These are phyloP conservation scores for Parnassius glacialis DNA, from an alignment of 2,888 invertebrate species.

Conservation along the genomic window DNA sequence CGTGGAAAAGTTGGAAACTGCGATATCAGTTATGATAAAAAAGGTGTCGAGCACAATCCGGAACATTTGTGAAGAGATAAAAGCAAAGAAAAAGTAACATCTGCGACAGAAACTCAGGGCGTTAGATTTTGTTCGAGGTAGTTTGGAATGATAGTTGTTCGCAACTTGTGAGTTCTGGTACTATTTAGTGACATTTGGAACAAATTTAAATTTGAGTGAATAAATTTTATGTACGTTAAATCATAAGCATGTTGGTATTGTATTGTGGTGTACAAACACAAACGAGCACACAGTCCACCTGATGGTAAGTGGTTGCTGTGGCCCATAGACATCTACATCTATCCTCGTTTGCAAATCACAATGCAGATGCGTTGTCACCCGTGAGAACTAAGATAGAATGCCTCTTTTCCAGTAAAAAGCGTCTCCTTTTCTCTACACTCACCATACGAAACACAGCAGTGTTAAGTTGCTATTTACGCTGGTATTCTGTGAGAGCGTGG, in stretches of 20 bases:
- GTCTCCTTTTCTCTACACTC: too few species aligned
- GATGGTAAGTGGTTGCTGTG: too few species aligned
- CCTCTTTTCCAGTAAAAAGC: too few species aligned
- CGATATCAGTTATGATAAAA: conserved; percentile 28
- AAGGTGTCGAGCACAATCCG: conserved; percentile 23
- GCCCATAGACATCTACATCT: too few species aligned
- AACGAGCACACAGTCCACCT: too few species aligned
- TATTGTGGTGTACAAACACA: too few species aligned
- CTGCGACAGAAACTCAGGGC: conserved; percentile 23
- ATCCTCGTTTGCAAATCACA: too few species aligned
- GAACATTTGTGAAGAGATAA: conserved; percentile 26
- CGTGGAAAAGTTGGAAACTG: conserved; percentile 26
- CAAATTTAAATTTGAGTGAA: conserved; percentile 17
- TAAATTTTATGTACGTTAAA: not conserved
- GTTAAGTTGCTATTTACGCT: too few species aligned
- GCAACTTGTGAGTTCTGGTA: conserved; percentile 15
- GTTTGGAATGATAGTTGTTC: conserved; percentile 27
- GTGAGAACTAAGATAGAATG: too few species aligned
- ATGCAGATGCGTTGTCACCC: too few species aligned
- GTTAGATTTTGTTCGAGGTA: conserved; percentile 25
- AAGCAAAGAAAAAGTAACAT: conserved; percentile 26
- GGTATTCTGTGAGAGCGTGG: too few species aligned
- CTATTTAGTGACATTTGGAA: conserved; percentile 14
- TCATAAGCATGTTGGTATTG: not conserved
- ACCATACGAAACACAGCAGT: too few species aligned